A percentile compares a stretch with the other conserved stretches of the same genome.
Evolutionary conservation across 1,140 invertebrate genomes (phyloP).

Genomic region (Triops longicaudatus): DNA sequence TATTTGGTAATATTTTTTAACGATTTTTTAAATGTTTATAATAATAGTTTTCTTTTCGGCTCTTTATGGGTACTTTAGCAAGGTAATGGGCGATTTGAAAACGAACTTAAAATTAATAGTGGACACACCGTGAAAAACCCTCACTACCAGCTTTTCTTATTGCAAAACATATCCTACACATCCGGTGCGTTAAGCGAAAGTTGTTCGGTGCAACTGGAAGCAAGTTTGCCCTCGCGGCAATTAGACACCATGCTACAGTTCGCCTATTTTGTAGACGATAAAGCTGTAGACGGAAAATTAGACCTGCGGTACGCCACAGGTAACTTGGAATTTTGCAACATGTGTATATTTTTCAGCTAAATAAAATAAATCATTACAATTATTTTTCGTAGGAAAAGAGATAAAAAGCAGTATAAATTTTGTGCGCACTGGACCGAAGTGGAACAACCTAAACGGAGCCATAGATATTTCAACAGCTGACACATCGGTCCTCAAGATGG

Average conservation of each 20-base stretch:
- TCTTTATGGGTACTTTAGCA: slow-evolving; percentile 37
- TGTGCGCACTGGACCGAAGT: not conserved
- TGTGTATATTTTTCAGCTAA: not conserved
- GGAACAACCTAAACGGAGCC: not conserved
- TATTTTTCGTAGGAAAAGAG: slow-evolving; percentile 17
- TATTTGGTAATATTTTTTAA: slow-evolving; percentile 50
- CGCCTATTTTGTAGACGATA: not conserved
- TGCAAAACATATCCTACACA: slow-evolving; percentile 18
- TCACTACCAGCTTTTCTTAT: slow-evolving; percentile 17
- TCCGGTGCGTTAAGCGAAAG: not conserved
- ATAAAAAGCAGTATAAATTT: not conserved
- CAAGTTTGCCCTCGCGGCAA: slow-evolving; percentile 16
- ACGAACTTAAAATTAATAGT: slow-evolving; percentile 44
- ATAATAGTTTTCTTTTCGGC: not conserved
- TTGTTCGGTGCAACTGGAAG: slow-evolving; percentile 18
- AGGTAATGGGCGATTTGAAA: slow-evolving; percentile 47
- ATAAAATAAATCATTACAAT: not conserved
- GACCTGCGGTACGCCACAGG: slow-evolving; percentile 44
- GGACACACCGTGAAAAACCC: slow-evolving; percentile 35
- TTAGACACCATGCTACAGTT: slow-evolving; percentile 13
- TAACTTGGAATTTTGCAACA: slow-evolving; percentile 28
- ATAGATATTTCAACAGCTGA: not conserved
- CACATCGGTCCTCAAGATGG: not conserved
- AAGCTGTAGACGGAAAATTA: slow-evolving; percentile 30
- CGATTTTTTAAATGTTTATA: slow-evolving; percentile 28